These are phyloP conservation scores for Rhagonycha lutea DNA, from an alignment of 2,888 invertebrate species.

Conservation along the genomic window DNA sequence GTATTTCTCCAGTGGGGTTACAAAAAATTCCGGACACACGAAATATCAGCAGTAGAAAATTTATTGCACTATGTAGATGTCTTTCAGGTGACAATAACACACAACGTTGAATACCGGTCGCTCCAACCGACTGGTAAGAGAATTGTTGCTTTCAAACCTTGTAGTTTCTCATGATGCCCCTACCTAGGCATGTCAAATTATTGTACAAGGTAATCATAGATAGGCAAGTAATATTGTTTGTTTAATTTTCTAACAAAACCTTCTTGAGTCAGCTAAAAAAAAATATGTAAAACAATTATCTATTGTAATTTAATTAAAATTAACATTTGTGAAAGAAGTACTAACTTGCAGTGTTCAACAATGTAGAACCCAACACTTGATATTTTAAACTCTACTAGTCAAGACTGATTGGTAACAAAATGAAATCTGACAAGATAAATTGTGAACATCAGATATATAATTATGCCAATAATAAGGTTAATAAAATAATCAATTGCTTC, in stretches of 20 bases:
- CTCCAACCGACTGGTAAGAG: conserved; percentile 50
- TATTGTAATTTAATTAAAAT: not conserved
- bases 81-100: conserved; percentile 16
- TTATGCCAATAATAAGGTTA: not conserved
- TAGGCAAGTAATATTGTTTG: conserved; percentile 3
- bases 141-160: conserved; percentile 45
- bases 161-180: conserved; percentile 46
- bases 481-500: not conserved
- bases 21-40: not conserved
- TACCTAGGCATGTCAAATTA: conserved; percentile 16
- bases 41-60: not conserved
- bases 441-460: not conserved
- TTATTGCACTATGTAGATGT: conserved; percentile 16
- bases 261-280: conserved; percentile 1
- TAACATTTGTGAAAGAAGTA: not conserved
- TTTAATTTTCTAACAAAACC: conserved; percentile 1
- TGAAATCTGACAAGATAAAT: not conserved
- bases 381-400: not conserved
- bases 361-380: not conserved
- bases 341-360: not conserved
- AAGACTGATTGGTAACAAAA: not conserved
- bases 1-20: conserved; percentile 37
- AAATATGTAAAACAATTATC: not conserved
- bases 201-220: conserved; percentile 15
- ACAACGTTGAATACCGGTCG: conserved; percentile 45